Base-by-base conservation (phyloP, 1,140 invertebrate species). In the Nephila pilipes region DNA sequence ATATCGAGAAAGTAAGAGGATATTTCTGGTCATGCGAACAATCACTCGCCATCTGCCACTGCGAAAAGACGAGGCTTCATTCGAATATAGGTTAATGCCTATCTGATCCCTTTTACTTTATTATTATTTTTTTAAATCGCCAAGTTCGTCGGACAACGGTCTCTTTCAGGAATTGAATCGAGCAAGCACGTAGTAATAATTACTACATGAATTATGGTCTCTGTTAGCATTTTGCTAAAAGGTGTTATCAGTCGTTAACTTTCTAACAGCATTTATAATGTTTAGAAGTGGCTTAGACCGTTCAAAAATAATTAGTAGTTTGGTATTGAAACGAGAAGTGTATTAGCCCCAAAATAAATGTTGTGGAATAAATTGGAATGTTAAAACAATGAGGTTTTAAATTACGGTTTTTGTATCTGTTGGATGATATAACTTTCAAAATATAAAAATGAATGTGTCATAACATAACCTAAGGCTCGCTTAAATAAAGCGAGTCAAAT, bases 1-100 rank as follows among this genome's bases (percentile, higher is more conserved):
- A 75, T 75, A 75, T 75, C 69, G 32, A 75, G 69, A 75, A 75
- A 75, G 69, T 75, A 75, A 75, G 69, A 75, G 69, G 69, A 75
- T 75, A 75, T 75, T 75, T 36, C n/a, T 60, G 58, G 5, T 60
- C n/a, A 14, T 29, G 25, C 29, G 69, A 75, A 29, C 12, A 32
- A 75, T 75, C 69, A 32, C 60, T 63, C 60, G 58, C 58, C n/a
- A 22, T 60, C 58, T 60, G 60, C 60, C 10, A 12, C n/a, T 65
- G 12, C 63, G 14, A 29, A 29, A 29, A 16, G 25, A 69, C 16
- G 25, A 10, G 25, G 8, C 18, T 69, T 29, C 6, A 10, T 69
- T 32, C 14, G 29, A 75, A 75, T 18, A 36, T 75, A 16, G 69
- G 69, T 75, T 75, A 75, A 75, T 36, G 69, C 29, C 12, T 3